Conservation (phyloP, 2,113 vertebrate genomes). For the Bubalus kerabau region DNA sequence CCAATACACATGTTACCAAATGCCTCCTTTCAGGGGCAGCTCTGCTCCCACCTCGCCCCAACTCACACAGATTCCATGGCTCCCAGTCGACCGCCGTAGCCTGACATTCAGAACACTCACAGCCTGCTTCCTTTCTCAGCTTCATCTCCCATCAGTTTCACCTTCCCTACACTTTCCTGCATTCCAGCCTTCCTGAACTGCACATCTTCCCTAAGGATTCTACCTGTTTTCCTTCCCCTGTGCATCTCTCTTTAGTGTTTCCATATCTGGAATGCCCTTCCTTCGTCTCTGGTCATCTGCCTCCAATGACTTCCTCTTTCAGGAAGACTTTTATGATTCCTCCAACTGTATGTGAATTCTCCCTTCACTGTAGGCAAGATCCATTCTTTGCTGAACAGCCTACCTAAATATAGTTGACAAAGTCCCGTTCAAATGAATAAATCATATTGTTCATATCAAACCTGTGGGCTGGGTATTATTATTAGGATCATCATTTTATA, state of each 20-base stretch:
- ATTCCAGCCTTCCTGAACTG: not conserved
- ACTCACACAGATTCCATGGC: not conserved
- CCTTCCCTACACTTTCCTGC: not conserved
- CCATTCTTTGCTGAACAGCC: not conserved
- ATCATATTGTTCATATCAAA: not conserved
- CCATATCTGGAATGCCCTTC: not conserved
- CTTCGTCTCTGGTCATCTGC: not conserved
- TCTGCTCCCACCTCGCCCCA: fast-evolving
- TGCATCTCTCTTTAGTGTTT: not conserved
- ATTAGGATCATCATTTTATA: not conserved
- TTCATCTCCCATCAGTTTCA: not conserved
- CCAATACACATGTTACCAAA: not conserved
- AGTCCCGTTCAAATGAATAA: not conserved
- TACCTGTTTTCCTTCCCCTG: not conserved
- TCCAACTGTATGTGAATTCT: not conserved
- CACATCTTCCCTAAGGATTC: not conserved
- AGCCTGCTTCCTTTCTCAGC: not conserved
- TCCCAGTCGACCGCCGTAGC: not conserved
- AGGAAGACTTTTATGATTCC: not conserved
- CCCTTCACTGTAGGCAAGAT: not conserved
- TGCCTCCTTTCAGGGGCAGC: not conserved
- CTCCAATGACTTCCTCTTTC: not conserved
- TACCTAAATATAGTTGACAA: not conserved
- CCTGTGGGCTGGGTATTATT: not conserved
- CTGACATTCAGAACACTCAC: not conserved